phyloP scores from a whole-genome alignment of 2,113 vertebrate genomes.

The Limnothrissa miodon region DNA sequence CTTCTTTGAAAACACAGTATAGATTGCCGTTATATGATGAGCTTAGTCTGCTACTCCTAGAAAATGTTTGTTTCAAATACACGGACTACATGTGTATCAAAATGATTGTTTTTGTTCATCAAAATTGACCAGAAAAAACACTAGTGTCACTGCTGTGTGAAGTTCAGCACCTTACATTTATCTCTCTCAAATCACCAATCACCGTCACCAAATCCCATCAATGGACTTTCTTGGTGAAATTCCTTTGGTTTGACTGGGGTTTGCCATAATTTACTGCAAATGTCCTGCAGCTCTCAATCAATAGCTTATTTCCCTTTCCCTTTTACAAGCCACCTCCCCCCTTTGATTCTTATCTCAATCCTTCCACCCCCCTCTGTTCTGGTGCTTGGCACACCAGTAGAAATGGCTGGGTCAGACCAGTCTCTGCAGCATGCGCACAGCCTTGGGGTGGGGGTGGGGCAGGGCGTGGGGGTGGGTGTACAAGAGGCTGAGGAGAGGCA shows the following conservation, averaged over 20 bases:
- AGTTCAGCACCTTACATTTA: no score
- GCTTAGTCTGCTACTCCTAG: not conserved
- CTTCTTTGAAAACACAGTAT: not conserved
- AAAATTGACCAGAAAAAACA: not conserved
- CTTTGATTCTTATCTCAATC: not conserved
- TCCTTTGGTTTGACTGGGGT: not conserved
- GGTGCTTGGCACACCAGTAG: not conserved
- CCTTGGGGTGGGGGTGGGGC: not conserved
- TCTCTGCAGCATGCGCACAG: not conserved
- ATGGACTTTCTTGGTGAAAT: not conserved
- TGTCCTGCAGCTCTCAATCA: not conserved
- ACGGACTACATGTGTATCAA: not conserved
- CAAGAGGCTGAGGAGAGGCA: not conserved
- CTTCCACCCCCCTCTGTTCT: not conserved
- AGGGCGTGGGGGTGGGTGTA: no score
- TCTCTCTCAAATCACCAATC: no score
- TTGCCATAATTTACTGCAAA: not conserved
- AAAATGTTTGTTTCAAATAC: not conserved
- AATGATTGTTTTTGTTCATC: not conserved
- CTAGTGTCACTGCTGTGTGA: not conserved
- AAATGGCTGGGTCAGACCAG: slow-evolving; percentile 3
- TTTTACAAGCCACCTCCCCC: not conserved
- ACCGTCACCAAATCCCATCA: not conserved
- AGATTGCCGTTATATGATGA: not conserved
- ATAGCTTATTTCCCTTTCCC: not conserved